Conservation (phyloP, 2,888 invertebrate species). For the Sinelater perroti region DNA sequence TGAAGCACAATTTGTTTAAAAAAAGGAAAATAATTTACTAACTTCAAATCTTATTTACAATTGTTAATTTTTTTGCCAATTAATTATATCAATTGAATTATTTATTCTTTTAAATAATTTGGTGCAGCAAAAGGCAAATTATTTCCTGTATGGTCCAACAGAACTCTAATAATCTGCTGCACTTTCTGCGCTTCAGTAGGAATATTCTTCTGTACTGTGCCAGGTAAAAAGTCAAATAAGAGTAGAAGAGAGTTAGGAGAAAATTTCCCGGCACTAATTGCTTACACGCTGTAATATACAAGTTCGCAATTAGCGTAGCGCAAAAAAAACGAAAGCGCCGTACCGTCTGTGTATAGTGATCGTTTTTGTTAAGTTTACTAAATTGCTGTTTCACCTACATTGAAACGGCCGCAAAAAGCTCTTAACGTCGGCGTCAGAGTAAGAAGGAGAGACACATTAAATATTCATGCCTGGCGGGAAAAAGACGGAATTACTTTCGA, state of each 20-base stretch:
- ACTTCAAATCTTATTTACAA: no score
- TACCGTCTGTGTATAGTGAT: constrained; percentile 7
- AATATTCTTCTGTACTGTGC: no score
- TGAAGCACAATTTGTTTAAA: no score
- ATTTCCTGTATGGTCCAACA: no score
- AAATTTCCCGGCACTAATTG: not conserved
- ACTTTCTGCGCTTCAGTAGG: no score
- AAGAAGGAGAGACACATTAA: constrained; percentile 20
- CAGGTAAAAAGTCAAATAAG: no score
- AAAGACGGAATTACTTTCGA: constrained; percentile 34
- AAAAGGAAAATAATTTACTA: no score
- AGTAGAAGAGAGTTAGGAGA: not conserved
- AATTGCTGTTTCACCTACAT: constrained; percentile 6
- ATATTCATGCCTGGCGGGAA: constrained; percentile 25
- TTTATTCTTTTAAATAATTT: no score
- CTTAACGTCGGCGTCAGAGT: constrained; percentile 24
- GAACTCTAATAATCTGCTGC: no score
- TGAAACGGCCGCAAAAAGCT: not conserved
- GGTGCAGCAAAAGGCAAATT: no score
- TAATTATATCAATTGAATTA: no score
- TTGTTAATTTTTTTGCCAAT: no score
- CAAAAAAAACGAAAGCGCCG: not conserved
- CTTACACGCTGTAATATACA: not conserved
- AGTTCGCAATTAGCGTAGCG: constrained; percentile 3
- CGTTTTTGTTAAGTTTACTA: constrained; percentile 14